These are phyloP conservation scores for Pristionchus maxplancki DNA, from an alignment of 2,888 invertebrate species.

Conservation along the genomic window DNA sequence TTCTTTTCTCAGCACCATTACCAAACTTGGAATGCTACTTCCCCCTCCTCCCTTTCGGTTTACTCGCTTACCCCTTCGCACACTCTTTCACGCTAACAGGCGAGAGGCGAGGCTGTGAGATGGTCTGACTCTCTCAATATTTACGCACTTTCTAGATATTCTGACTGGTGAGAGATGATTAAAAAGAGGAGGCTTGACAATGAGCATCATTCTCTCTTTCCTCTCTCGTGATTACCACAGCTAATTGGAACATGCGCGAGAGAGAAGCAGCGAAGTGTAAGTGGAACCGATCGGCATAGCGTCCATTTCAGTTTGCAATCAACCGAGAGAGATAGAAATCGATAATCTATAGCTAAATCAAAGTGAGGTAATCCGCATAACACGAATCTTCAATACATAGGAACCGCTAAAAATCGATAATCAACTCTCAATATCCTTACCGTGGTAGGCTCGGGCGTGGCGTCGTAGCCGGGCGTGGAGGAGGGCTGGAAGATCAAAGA, in stretches of 20 bases:
- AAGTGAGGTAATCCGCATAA: no score
- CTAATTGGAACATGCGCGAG: neutral
- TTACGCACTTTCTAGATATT: no score
- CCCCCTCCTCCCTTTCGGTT: neutral
- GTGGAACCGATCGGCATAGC: conserved; percentile 17
- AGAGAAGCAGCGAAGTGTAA: neutral
- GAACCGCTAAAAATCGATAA: neutral
- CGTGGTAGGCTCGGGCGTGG: neutral
- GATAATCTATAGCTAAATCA: no score
- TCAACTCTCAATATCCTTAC: neutral
- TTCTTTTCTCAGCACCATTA: neutral
- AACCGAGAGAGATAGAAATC: no score
- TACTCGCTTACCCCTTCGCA: neutral
- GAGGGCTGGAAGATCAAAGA: neutral
- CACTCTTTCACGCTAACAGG: neutral
- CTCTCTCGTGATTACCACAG: neutral
- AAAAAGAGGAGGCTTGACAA: no score
- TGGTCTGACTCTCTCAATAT: no score
- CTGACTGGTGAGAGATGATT: no score
- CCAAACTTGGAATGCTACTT: conserved; percentile 1
- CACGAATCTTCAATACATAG: no score
- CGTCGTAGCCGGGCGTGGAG: conserved; percentile 9
- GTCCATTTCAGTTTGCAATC: no score
- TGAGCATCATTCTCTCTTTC: neutral
- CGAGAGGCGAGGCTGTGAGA: neutral